Evolutionary conservation across 2,797 vertebrate genomes (phyloP).

Genomic region (Pseudochirops cupreus): DNA sequence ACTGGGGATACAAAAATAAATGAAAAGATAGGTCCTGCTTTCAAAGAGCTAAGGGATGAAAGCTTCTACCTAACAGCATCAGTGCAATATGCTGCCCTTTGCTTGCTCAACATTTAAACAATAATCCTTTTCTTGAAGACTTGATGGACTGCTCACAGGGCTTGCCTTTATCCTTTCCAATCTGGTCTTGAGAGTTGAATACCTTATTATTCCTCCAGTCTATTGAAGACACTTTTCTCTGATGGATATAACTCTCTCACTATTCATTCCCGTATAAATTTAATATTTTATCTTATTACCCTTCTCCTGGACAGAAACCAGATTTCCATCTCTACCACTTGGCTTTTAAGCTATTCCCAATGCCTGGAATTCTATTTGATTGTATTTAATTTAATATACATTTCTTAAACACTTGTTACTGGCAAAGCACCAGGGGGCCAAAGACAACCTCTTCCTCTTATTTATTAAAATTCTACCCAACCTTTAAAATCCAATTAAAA

Average conservation of each 20-base stretch:
- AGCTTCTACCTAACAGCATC: not conserved
- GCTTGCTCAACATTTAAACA: not conserved
- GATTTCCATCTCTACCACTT: not conserved
- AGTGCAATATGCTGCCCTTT: not conserved
- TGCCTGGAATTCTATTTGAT: not conserved
- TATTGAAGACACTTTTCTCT: not conserved
- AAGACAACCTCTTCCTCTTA: not conserved
- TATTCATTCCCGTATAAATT: not conserved
- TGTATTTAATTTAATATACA: not conserved
- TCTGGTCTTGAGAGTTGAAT: not conserved
- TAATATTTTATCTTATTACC: not conserved
- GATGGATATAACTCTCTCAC: not conserved
- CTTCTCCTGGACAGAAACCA: not conserved
- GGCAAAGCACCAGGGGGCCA: not conserved
- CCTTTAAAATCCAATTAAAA: not conserved
- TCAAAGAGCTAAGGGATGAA: not conserved
- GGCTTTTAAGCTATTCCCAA: not conserved
- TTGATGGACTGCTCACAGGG: not conserved
- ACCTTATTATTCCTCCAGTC: not conserved
- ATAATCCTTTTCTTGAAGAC: not conserved
- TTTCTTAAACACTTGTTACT: not conserved
- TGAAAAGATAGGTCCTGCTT: not conserved
- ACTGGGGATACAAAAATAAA: not conserved
- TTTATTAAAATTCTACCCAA: not conserved
- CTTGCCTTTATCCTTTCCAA: not conserved